Percentiles rank a stretch among this genome's conserved stretches.
Conservation (phyloP, 2,113 vertebrate species). For the Phainopepla nitens region DNA sequence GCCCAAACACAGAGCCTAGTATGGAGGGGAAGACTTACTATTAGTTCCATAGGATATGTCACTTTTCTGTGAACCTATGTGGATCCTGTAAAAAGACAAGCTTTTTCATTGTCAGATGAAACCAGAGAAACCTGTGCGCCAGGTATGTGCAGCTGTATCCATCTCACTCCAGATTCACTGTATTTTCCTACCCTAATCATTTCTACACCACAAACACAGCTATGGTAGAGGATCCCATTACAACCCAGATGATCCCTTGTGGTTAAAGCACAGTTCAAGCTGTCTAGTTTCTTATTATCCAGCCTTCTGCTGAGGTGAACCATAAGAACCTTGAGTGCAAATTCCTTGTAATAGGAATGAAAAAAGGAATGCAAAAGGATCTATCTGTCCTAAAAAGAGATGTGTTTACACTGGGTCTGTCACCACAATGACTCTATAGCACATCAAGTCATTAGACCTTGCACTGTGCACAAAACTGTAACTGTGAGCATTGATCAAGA, state of each 20-base stretch:
- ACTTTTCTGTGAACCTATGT: slow-evolving; percentile 38
- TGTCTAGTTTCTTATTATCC: neutral
- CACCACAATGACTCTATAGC: neutral
- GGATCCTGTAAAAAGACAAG: slow-evolving; percentile 28
- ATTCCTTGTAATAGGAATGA: neutral
- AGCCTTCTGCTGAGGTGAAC: neutral
- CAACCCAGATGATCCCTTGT: neutral
- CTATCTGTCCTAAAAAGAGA: neutral
- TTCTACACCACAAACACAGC: neutral
- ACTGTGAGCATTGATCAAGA: neutral
- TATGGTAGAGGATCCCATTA: neutral
- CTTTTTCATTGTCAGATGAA: slow-evolving; percentile 37
- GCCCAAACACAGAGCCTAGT: slow-evolving; percentile 16
- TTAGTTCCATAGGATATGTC: neutral
- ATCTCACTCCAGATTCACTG: neutral
- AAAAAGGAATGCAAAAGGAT: neutral
- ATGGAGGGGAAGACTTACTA: neutral
- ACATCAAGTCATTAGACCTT: neutral
- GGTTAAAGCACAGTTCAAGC: neutral
- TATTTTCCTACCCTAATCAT: neutral
- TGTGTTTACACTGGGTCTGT: neutral
- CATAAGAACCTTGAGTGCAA: neutral
- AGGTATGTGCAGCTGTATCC: slow-evolving; percentile 29
- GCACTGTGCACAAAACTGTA: neutral
- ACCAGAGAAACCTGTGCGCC: neutral